A percentile compares a stretch with the other conserved stretches of the same genome.
Conservation (phyloP, 2,888 invertebrate species). For the Agrotis exclamationis region DNA sequence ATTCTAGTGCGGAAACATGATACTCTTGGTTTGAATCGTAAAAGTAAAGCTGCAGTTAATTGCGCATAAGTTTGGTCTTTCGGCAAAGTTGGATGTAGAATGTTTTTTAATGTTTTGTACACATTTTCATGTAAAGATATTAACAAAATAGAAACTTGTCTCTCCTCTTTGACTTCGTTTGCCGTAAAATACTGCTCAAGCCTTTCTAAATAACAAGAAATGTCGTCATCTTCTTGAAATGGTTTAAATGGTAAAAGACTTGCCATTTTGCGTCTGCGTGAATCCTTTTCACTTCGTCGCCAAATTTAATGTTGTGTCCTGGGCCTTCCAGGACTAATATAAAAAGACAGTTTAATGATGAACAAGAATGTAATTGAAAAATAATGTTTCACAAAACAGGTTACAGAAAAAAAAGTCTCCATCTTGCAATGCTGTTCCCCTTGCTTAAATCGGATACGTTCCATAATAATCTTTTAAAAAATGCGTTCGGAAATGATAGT, state of each 20-base stretch:
- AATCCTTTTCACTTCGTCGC: background rate
- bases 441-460: no score
- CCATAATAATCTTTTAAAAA: no score
- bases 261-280: background rate
- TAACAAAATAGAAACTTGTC: constrained; percentile 8
- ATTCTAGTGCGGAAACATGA: constrained; percentile 8
- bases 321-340: background rate
- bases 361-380: background rate
- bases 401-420: no score
- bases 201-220: background rate
- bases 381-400: background rate
- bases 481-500: no score
- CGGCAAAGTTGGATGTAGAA: background rate
- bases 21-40: constrained; percentile 10
- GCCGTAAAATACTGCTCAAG: constrained; percentile 7
- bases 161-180: background rate
- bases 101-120: background rate
- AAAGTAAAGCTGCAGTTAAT: constrained; percentile 1
- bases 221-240: background rate
- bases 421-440: no score
- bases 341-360: no score
- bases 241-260: background rate
- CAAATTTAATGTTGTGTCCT: background rate
- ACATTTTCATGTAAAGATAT: constrained; percentile 8
- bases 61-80: background rate